A percentile compares a stretch with the other conserved stretches of the same genome.
Conservation (phyloP, 2,113 vertebrate genomes). For the Pitta sordida region DNA sequence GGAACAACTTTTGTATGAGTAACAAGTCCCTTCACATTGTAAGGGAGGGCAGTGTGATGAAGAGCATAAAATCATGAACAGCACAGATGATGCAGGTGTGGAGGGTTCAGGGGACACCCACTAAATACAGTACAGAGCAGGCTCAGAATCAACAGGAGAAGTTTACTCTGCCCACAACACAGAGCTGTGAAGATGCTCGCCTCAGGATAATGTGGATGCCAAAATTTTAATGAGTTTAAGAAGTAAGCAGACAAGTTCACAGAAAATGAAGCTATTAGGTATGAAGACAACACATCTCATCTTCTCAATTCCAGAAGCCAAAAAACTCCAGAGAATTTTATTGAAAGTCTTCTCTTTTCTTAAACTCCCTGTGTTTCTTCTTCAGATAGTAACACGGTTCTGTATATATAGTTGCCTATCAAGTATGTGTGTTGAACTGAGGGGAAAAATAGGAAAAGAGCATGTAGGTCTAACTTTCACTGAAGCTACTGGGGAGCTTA, state of each 20-base stretch:
- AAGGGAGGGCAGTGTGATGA: not conserved
- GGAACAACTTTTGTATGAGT: not conserved
- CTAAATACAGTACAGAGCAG: not conserved
- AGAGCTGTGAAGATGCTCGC: not conserved
- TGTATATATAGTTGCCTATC: not conserved
- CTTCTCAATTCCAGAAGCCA: not conserved
- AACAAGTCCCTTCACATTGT: fast-evolving
- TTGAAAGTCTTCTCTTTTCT: not conserved
- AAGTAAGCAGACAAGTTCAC: not conserved
- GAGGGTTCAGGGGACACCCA: too few relatives aligned
- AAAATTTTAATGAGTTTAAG: not conserved
- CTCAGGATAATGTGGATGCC: not conserved
- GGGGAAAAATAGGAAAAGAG: not conserved
- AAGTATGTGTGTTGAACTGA: not conserved
- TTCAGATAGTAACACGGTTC: not conserved
- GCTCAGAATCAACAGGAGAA: not conserved
- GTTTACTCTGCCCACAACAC: not conserved
- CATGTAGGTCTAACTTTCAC: not conserved
- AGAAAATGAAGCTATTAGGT: not conserved
- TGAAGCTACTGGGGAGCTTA: not conserved
- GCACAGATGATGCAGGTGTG: not conserved
- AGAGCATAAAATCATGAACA: fast-evolving
- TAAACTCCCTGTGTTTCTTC: not conserved
- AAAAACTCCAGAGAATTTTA: not conserved
- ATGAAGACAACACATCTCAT: not conserved